Evolutionary conservation across 2,797 vertebrate species (phyloP), one percentile per base, ranked within the genome.

Genomic region (Crypturellus tataupa): DNA sequence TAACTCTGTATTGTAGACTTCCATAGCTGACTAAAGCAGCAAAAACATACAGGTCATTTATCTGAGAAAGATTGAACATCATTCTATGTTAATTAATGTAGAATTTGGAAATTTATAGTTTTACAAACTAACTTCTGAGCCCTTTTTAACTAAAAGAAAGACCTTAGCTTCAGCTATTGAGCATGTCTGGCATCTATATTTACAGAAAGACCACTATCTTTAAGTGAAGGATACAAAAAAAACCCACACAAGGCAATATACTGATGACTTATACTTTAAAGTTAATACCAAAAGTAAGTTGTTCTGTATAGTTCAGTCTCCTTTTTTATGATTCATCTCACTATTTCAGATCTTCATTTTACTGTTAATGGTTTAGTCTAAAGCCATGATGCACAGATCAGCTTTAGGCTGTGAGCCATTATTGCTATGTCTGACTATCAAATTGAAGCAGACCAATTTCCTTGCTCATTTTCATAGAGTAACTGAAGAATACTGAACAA

Each of bases 121-220:
- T 18, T 69, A 56, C 17, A 19, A 78, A 65, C 62, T 29, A 55
- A 55, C 51, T 65, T 69, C 49, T 73, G 18, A 81, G 87, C 56
- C 27, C 6, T 0, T 0, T 70, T 51, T 67, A 85, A 7, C 33
- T 85, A 35, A 19, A 91, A 56, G 13, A 75, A 4, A 29, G 56
- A 31, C 51, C 51, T 31, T n/a, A 46, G 49, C 20, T 78, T 46
- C 25, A 18, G 13, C 18, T 42, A 62, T 25, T 42, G 37, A 40
- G 23, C 11, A 70, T 24, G 7, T 6, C 23, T 70, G 62, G 31
- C 25, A 51, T 33, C 14, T 4, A 70, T 33, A 62, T 79, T 85
- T 90, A 39, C 58, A 39, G 10, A 39, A 39, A 39, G 37, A 39
- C 37, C 37, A 39, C 37, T 39, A 39, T 10, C 37, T 37, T 27